These are phyloP conservation scores for Alces alces DNA, from an alignment of 2,113 vertebrate genomes.

Conservation along the genomic window DNA sequence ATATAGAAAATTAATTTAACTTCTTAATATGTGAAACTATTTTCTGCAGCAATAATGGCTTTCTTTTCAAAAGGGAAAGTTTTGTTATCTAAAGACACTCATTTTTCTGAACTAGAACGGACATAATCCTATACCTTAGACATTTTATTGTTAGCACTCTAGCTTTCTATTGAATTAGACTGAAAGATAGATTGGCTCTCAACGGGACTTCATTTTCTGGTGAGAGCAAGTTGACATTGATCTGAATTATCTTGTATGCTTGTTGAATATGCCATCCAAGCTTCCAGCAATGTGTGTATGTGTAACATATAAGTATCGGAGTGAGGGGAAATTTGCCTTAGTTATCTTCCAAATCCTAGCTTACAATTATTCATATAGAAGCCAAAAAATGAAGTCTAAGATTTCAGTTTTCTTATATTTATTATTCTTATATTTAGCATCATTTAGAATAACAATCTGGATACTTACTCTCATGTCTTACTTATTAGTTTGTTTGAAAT, in stretches of 20 bases:
- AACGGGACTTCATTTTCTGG: slow-evolving; percentile 11
- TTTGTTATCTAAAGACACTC: slow-evolving; percentile 21
- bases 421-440: slow-evolving; percentile 8
- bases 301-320: not conserved
- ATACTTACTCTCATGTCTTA: not conserved
- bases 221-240: slow-evolving; percentile 34
- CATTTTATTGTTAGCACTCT: not conserved
- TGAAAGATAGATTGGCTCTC: not conserved
- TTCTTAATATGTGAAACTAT: slow-evolving; percentile 17
- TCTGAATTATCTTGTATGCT: slow-evolving; percentile 27
- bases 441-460: not conserved
- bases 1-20: slow-evolving; percentile 45
- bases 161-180: slow-evolving; percentile 22
- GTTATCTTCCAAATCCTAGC: not conserved
- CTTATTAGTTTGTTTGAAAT: not conserved
- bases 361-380: not conserved
- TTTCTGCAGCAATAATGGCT: not conserved
- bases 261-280: not conserved
- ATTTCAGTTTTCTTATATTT: slow-evolving; percentile 15
- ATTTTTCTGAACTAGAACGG: slow-evolving; percentile 1
- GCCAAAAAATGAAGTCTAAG: not conserved
- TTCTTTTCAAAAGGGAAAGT: slow-evolving; percentile 25
- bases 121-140: not conserved
- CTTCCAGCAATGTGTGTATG: not conserved
- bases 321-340: not conserved